Percentiles rank a stretch among this genome's conserved stretches.
phyloP scores from a whole-genome alignment of 2,113 vertebrate species.

The Ctenodactylus gundi region DNA sequence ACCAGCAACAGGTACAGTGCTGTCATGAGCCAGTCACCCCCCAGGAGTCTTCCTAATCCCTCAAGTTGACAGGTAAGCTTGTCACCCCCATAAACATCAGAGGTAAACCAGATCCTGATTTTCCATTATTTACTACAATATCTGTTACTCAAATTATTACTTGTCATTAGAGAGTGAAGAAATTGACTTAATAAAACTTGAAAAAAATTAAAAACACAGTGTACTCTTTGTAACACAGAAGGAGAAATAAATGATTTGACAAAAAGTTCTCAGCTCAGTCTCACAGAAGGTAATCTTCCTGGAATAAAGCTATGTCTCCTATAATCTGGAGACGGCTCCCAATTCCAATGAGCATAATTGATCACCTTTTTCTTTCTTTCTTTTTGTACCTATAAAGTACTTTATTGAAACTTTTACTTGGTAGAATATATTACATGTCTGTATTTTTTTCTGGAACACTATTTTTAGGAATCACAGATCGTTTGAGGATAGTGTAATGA shows the following conservation, averaged over 20 bases:
- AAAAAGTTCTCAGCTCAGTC: neutral
- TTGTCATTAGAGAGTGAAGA: constrained; percentile 14
- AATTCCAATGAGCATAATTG: neutral
- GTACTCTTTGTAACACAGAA: neutral
- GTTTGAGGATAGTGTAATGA: neutral
- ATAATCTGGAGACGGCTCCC: neutral
- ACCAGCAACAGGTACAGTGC: no score
- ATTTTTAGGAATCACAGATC: neutral
- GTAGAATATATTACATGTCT: neutral
- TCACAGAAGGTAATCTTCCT: neutral
- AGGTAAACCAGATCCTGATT: neutral
- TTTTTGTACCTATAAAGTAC: neutral
- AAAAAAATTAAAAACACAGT: neutral
- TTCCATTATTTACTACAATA: neutral
- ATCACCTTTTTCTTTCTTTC: neutral
- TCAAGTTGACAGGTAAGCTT: no score
- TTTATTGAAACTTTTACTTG: neutral
- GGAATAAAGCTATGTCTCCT: neutral
- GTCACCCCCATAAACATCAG: neutral
- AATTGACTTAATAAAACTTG: neutral
- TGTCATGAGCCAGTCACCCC: no score
- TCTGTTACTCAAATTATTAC: neutral
- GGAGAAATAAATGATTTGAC: constrained; percentile 26
- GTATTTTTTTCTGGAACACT: neutral
- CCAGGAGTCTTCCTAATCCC: no score